Base-by-base conservation (phyloP, 2,888 invertebrate genomes). In the Morpho deidamia region DNA sequence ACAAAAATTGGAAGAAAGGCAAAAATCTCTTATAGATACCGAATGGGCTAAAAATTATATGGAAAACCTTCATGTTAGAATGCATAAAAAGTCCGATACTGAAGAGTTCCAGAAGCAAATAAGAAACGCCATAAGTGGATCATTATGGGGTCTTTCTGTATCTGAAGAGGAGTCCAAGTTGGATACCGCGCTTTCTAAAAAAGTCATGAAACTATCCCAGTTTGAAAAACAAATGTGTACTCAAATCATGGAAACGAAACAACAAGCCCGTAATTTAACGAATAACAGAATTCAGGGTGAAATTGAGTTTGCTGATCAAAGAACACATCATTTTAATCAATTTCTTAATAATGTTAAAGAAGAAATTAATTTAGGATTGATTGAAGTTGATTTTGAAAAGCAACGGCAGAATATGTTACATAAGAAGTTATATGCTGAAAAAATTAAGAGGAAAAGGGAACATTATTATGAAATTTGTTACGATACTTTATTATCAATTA, bases 221-320 rank as follows among this genome's bases (percentile, higher is more conserved):
- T 93, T 92, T 71, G 94, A 94, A 67, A 93, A 93, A 70, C 92
- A 92, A 74, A 91, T 94, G 82, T 85, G 91, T 44, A 90, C 90
- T 38, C 92, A 92, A 76, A 78, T 94, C 55, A 91, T 91, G 74
- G 92, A 93, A 71, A 90, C 93, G 0, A 90, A 92, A 51, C 84
- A 91, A 46, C 91, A 92, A 63, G 91, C 91, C 38, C 84, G 91
- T 40, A 83, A 88, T 59, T 83, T 93, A 60, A 71, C 86, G 0
- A 78, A 87, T 47, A 92, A 92, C 67, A 85, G 91, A 66, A 74
- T 80, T 44, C 74, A 85, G 44, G 85, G 91, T 7, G 87, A 91
- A 65, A 83, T 80, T 39, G 83, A 91, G 54, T 88, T 91, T 60
- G 65, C 81, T 39, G 84, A 88, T 14, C 83, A 90, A 66, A 84